Evolutionary conservation across 2,888 invertebrate genomes (phyloP), one percentile per base, ranked within the genome.

Genomic region (Cepaea hortensis): DNA sequence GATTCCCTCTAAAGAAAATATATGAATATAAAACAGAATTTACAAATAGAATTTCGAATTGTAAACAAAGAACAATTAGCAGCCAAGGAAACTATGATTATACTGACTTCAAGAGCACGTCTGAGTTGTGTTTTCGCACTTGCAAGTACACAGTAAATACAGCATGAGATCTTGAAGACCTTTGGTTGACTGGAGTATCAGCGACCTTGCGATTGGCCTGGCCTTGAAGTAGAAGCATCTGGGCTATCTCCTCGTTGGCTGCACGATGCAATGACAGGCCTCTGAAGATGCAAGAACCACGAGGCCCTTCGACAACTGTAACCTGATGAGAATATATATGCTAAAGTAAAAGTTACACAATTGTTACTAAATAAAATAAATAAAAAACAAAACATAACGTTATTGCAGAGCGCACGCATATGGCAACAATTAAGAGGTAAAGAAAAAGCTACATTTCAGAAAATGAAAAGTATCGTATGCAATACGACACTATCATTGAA

Each of bases 101-200:
- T 11, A 90, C 91, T 87, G 88, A 93, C 93, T 90, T 93, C 65
- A 91, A 89, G 20, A 93, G 90, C 48, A 91, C 90, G 84, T 93
- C 93, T 3, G 92, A 91, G 81, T 91, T 90, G 18, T 91, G 90
- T 50, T 91, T 91, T 84, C 92, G 92, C n/a, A 91, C 87, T 1
- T 92, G 90, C 77, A 94, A 91, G 83, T 92, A 91, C 83, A 94
- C 91, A 55, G 93, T 93, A 88, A 94, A 92, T 20, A 94, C 93
- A 48, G 93, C 93, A 89, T 94, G 94, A 70, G 94, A 94, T 76
- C 94, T 89, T 20, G 94, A 94, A 18, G 94, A 94, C 86, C 93
- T 88, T 84, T 93, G 92, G 88, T 94, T 93, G 87, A 94, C 92
- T 13, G 93, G 91, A 18, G 94, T 94, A 76, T 93, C 94, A 20